These are phyloP conservation scores for Chloroceryle amazona DNA, from an alignment of 2,797 vertebrate species.

Conservation along the genomic window DNA sequence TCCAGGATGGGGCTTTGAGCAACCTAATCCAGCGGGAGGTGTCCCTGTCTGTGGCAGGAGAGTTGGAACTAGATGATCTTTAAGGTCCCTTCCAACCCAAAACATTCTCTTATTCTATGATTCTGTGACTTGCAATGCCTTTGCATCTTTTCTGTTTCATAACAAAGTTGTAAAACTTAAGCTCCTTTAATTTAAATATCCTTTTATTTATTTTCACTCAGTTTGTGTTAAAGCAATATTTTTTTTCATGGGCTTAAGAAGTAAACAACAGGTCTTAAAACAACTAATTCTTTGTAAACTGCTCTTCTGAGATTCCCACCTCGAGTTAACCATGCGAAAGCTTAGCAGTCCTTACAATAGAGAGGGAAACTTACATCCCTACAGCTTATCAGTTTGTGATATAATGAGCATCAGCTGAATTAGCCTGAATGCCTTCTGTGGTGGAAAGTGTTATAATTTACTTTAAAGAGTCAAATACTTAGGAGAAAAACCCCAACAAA, in stretches of 20 bases:
- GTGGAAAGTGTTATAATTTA: not conserved
- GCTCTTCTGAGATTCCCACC: not conserved
- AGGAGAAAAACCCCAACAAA: not conserved
- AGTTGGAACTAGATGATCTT: too few relatives aligned
- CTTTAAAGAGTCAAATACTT: not conserved
- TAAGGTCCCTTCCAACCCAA: too few relatives aligned
- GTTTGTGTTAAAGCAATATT: slow-evolving; percentile 68
- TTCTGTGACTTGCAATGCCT: not conserved
- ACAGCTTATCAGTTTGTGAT: not conserved
- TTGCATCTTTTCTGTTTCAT: slow-evolving; percentile 59
- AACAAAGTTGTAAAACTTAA: slow-evolving; percentile 65
- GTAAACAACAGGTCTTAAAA: slow-evolving; percentile 34
- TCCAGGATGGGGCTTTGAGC: too few relatives aligned
- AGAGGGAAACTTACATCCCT: not conserved
- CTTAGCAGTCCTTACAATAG: not conserved
- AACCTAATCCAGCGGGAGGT: too few relatives aligned
- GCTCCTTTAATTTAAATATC: slow-evolving; percentile 69
- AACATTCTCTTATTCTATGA: too few relatives aligned
- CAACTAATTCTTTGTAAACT: slow-evolving; percentile 28
- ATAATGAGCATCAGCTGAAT: not conserved
- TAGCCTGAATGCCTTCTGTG: not conserved
- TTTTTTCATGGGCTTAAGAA: slow-evolving; percentile 38
- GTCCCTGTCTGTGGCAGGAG: too few relatives aligned
- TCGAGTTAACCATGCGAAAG: not conserved
- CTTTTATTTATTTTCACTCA: slow-evolving; percentile 71